Conservation (phyloP, 2,113 vertebrate species). For the Zingel zingel region DNA sequence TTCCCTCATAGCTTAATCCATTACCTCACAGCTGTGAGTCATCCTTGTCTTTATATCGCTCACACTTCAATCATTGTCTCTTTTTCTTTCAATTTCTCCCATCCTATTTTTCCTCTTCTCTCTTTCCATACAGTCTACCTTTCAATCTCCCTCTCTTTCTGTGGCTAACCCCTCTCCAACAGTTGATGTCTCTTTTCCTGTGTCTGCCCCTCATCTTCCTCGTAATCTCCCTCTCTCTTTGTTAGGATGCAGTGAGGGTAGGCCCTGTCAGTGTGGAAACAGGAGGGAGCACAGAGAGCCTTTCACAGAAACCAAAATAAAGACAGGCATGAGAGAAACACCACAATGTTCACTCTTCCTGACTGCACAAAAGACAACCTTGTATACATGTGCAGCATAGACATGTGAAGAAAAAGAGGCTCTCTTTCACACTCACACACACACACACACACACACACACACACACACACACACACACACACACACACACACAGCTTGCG, state of each 20-base stretch:
- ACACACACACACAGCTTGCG: too few relatives aligned
- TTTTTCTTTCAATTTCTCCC: neutral
- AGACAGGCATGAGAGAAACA: conserved; percentile 53
- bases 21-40: conserved; percentile 25
- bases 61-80: neutral
- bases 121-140: neutral
- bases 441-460: neutral
- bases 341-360: conserved; percentile 44
- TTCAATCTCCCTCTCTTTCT: neutral
- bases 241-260: conserved; percentile 58
- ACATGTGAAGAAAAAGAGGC: too few relatives aligned
- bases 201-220: conserved; percentile 15
- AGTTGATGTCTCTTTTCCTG: conserved; percentile 30
- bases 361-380: conserved; percentile 30
- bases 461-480: neutral
- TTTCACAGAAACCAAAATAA: conserved; percentile 50
- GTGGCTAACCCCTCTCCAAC: neutral
- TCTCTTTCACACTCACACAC: too few relatives aligned
- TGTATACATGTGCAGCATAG: conserved; percentile 9
- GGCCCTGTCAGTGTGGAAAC: conserved; percentile 49
- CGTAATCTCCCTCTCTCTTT: conserved; percentile 25
- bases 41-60: conserved; percentile 11
- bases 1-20: conserved; percentile 15
- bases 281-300: conserved; percentile 58
- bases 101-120: neutral